Evolutionary conservation across 1,140 invertebrate species (phyloP).

Genomic region (Papilio glaucus): DNA sequence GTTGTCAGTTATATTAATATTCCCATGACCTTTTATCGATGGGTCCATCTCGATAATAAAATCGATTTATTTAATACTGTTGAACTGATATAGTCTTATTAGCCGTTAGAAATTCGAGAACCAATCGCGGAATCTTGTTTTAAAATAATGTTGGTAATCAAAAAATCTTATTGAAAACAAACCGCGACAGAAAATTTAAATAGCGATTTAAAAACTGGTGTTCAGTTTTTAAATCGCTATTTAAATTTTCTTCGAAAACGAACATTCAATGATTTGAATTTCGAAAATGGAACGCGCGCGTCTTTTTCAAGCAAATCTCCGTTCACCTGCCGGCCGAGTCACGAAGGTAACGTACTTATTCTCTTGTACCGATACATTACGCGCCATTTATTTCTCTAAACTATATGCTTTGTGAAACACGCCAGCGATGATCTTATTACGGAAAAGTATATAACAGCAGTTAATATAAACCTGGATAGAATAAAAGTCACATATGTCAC

Average conservation of each 20-base stretch:
- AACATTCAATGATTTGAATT: conserved; percentile 46
- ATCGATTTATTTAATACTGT: conserved; percentile 71
- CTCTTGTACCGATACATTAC: conserved; percentile 50
- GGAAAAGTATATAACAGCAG: conserved; percentile 56
- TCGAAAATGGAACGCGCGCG: conserved; percentile 50
- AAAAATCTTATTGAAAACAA: conserved; percentile 10
- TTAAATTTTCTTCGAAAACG: neutral
- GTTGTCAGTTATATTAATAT: conserved; percentile 80
- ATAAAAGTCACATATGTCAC: conserved; percentile 49
- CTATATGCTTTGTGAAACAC: conserved; percentile 59
- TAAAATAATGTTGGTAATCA: conserved; percentile 68
- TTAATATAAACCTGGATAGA: conserved; percentile 46
- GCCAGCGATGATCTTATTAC: conserved; percentile 62
- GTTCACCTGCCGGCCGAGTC: conserved; percentile 56
- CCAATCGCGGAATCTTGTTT: conserved; percentile 59
- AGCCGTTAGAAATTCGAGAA: conserved; percentile 56
- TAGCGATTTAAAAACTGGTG: conserved; percentile 9
- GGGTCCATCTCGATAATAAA: conserved; percentile 62
- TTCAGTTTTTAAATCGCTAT: conserved; percentile 10
- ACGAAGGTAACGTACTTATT: conserved; percentile 50
- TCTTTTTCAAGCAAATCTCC: conserved; percentile 42
- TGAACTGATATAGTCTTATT: conserved; percentile 56
- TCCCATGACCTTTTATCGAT: conserved; percentile 72
- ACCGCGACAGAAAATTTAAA: neutral
- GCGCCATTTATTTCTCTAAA: conserved; percentile 48